A percentile compares a stretch with the other conserved stretches of the same genome.
Conservation (phyloP, 2,113 vertebrate genomes). For the Anser brachyrhynchus region DNA sequence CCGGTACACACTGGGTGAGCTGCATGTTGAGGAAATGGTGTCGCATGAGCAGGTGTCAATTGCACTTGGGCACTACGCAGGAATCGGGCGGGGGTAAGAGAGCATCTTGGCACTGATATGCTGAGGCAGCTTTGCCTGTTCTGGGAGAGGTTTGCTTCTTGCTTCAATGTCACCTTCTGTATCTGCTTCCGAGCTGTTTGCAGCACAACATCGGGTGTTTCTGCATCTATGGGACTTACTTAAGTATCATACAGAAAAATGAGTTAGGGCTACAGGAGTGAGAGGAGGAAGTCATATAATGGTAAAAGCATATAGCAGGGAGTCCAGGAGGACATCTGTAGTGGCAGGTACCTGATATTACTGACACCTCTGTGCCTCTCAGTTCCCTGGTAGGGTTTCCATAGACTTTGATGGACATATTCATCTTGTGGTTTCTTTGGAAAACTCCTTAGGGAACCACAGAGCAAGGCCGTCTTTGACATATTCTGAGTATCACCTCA, state of each 20-base stretch:
- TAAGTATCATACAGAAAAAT: not conserved
- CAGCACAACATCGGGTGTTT: not conserved
- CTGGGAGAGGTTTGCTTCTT: not conserved
- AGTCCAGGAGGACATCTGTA: not conserved
- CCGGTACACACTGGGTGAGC: not conserved
- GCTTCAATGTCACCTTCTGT: not conserved
- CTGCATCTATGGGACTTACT: not conserved
- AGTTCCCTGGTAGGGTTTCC: not conserved
- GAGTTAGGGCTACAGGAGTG: not conserved
- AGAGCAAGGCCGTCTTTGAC: not conserved
- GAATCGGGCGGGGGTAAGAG: not conserved
- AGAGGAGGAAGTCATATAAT: not conserved
- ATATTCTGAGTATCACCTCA: not conserved
- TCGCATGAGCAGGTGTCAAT: not conserved
- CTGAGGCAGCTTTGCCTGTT: not conserved
- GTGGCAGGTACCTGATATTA: not conserved
- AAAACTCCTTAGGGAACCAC: not conserved
- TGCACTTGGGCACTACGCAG: not conserved
- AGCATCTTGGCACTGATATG: not conserved
- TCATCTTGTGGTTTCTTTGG: not conserved
- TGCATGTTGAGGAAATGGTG: not conserved
- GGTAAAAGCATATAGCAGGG: not conserved
- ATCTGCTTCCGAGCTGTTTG: not conserved
- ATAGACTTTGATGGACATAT: not conserved
- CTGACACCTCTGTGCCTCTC: not conserved